Evolutionary conservation across 2,888 invertebrate species (phyloP), one percentile per base, ranked within the genome.

Genomic region (Habroteleia sp.): DNA sequence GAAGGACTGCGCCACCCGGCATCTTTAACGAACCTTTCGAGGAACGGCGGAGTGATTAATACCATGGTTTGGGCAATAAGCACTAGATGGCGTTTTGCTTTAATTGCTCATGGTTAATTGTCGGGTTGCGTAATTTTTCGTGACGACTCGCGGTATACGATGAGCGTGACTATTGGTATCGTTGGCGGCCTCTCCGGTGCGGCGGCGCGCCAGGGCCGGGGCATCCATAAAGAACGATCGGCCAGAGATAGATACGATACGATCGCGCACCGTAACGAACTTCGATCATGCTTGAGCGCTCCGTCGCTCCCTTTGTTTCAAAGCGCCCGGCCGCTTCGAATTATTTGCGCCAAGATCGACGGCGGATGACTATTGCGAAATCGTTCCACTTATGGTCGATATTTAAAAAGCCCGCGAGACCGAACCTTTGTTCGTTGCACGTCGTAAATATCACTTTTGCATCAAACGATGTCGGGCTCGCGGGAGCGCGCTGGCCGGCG

Each of bases 251-350:
- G 60, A 48, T 52, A 39, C 11, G 56, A 68, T 56, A 56, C 66
- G 66, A 73, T 73, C 81, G 77, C 81, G 81, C 79, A 83, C 77
- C 83, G 83, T 82, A 81, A 82, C 83, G 78, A 81, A 82, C 80
- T 83, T 77, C 80, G 81, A 85, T 85, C 81, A 83, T 82, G 83
- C 81, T 83, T 82, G 82, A 83, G 82, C 80, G 83, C 82, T 77
- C 84, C 69, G 44, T 60, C 82, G 75, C 81, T 81, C 79, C 82
- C 85, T 85, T 85, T 85, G 85, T 85, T 85, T 85, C 84, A 83
- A 83, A 81, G 82, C 80, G 83, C 77, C 80, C 81, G 84, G 79
- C 82, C 80, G 79, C 83, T 68, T 68, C 79, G 73, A 83, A 84
- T 85, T 82, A 85, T 66, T 82, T 82, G 83, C 81, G 60, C 69